Evolutionary conservation across 1,140 invertebrate genomes (phyloP), one percentile per base, ranked within the genome.

Genomic region (Drosophila kurseongensis): DNA sequence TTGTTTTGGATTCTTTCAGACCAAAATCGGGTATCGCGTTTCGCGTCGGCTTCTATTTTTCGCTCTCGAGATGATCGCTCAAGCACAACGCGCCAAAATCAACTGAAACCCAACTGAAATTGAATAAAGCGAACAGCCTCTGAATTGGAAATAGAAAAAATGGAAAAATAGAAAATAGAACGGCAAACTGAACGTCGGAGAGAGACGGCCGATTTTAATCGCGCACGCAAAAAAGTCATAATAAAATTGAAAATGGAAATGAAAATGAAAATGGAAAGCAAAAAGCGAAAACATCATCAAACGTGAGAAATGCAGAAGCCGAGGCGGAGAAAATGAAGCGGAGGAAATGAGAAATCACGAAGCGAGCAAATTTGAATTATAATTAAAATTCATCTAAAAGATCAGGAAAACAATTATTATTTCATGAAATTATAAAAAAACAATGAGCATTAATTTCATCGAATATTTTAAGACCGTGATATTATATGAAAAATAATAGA

Each of bases 181-280:
- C 48, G 54, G 55, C 60, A 67, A 47, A 50, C 12, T 29, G 47
- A 27, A 52, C 38, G 67, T 29, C 55, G 42, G 71, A 54, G 48
- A 41, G 10, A 35, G 52, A 38, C 67, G 55, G 38, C 23, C 60
- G 45, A 67, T 79, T 83, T 83, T 80, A 83, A 83, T 83, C 80
- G 78, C 67, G 61, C 66, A 80, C 80, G 77, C 80, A 80, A 84
- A 80, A 76, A 63, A 80, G 63, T 72, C 78, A 74, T 74, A 77
- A 78, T 75, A 56, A 74, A 78, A 78, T 69, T 50, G 41, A 66
- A 56, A 75, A 59, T 38, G 41, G 12, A 60, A 48, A 47, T 32
- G 41, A 42, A 38, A 67, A 62, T 32, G 41, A 42, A 38, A 67
- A 62, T 47, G 42, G n/a, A 10, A 75, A 50, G 41, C 38, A 9